These are phyloP conservation scores for Erpornis zantholeuca DNA, from an alignment of 2,113 vertebrate species.

Conservation along the genomic window DNA sequence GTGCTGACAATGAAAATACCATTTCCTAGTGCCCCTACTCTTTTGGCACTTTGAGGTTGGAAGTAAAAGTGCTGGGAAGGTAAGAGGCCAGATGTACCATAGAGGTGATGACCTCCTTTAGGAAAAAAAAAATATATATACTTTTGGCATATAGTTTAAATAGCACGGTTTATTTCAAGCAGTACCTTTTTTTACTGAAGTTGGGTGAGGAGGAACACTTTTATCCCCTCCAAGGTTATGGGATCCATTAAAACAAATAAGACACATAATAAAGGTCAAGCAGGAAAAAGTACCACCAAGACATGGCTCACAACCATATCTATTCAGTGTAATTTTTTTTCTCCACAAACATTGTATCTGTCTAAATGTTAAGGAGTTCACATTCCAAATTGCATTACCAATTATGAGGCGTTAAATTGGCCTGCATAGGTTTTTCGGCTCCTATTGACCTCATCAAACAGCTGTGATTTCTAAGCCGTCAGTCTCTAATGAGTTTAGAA, in stretches of 20 bases:
- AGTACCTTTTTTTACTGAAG: background rate
- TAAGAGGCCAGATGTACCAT: slow-evolving; percentile 40
- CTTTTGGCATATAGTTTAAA: background rate
- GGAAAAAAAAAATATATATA: background rate
- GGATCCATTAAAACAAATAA: background rate
- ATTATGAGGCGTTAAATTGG: slow-evolving; percentile 48
- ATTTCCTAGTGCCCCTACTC: slow-evolving; percentile 21
- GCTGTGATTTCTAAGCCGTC: slow-evolving; percentile 61
- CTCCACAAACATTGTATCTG: background rate
- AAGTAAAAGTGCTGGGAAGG: slow-evolving; percentile 32
- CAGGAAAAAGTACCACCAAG: background rate
- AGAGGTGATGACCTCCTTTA: slow-evolving; percentile 26
- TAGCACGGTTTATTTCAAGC: background rate
- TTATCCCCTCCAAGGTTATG: background rate
- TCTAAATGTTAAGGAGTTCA: background rate
- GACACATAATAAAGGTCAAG: background rate
- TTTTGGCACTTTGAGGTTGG: slow-evolving; percentile 17
- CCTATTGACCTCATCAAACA: slow-evolving; percentile 61
- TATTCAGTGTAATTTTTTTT: background rate
- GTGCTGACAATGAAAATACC: background rate
- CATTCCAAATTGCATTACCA: slow-evolving; percentile 33
- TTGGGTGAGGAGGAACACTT: background rate
- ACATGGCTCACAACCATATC: background rate
- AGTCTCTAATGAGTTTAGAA: slow-evolving; percentile 50
- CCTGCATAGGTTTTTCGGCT: slow-evolving; percentile 40